Base-by-base conservation (phyloP, 1,140 invertebrate species). In the Hirudo medicinalis region DNA sequence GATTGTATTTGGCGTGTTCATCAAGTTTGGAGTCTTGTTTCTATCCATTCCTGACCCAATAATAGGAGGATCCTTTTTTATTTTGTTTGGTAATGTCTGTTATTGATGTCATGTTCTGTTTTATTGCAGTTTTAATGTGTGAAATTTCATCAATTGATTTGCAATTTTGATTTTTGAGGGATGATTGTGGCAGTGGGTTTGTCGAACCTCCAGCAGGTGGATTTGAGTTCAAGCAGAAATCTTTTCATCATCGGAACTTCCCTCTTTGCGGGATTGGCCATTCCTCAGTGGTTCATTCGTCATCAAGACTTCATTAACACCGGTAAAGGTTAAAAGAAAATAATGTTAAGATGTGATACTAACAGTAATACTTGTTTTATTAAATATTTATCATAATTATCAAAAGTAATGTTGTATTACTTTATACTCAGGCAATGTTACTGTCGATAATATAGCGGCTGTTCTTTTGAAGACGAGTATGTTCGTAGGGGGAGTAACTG, bases 1-100 rank as follows among this genome's bases (percentile, higher is more conserved):
- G 73, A 71, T 74, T 19, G 57, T 68, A 2, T 71, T 72, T 25
- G 73, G 73, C 1, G 11, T 74, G 6, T 74, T 74, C 70, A 71
- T 69, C 27, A 74, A 74, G 69, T 54, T 74, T 32, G 89, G 90
- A 15, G 90, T 90, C 0, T 81, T 91, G 6, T 92, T 94, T 78
- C 89, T 92, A 63, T 89, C 91, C 67, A 92, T 94, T 71, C 91
- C 91, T 4, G 88, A 90, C 77, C 90, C 91, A 0, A 88, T 93
- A n/a, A 86, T 93, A 1, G 91, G 91, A 0, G 91, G 91, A 4
- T 86, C 91, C 69, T 91, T 92, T 80, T 90, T 90, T 75, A 86
- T 92, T 4, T 90, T 91, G 87, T 91, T 92, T 78, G 90, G 90
- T 49, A 49, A 15, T 49, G 43, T 49, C 43, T 49, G 13, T 49